Evolutionary conservation across 2,113 vertebrate species (phyloP).

Genomic region (Eubucco bourcierii): DNA sequence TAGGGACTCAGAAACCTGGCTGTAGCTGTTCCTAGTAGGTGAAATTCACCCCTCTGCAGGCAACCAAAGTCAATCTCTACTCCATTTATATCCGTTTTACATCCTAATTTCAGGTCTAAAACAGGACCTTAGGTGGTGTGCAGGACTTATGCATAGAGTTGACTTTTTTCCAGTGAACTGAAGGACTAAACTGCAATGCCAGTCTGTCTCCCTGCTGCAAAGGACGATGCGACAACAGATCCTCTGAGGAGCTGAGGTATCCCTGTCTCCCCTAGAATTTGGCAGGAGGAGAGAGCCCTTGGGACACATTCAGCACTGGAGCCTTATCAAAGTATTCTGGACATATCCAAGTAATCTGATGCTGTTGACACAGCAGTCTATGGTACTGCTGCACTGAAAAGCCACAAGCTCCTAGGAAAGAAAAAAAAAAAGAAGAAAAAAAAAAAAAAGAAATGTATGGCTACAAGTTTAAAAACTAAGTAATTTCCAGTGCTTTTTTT

Average conservation of each 20-base stretch:
- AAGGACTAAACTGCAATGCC: slow-evolving; percentile 10
- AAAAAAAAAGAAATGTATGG: neutral
- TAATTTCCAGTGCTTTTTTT: slow-evolving; percentile 41
- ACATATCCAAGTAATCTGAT: neutral
- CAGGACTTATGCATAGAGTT: neutral
- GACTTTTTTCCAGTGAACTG: slow-evolving; percentile 1
- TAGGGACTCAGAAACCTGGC: neutral
- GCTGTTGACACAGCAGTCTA: neutral
- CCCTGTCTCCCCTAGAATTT: neutral
- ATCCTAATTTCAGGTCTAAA: slow-evolving; percentile 16
- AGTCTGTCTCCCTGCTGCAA: neutral
- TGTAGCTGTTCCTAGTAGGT: slow-evolving; percentile 60
- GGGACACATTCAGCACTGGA: neutral
- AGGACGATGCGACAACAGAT: neutral
- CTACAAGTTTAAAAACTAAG: neutral
- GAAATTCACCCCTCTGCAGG: slow-evolving; percentile 60
- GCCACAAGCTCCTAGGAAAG: neutral
- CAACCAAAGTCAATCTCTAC: slow-evolving; percentile 35
- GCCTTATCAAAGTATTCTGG: neutral
- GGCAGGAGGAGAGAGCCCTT: neutral
- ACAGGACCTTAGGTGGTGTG: neutral
- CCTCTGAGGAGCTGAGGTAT: neutral
- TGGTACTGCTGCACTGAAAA: slow-evolving; percentile 10
- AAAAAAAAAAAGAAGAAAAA: neutral
- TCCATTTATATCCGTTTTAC: neutral